Conservation (phyloP, 1,140 invertebrate genomes). For the Doryteuthis pealeii region DNA sequence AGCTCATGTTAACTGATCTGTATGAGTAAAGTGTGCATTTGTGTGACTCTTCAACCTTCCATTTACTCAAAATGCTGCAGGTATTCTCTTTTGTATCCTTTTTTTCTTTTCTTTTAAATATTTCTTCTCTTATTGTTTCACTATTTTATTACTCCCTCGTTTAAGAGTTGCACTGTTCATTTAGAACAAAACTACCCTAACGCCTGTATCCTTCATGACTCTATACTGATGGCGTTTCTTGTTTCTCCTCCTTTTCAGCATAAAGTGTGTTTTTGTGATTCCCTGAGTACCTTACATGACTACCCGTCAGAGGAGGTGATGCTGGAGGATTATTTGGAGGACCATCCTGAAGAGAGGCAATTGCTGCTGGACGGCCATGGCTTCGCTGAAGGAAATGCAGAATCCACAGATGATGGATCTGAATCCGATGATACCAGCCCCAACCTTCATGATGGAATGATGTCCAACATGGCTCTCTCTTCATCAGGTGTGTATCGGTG, state of each 20-base stretch:
- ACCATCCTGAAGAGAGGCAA: conserved; percentile 36
- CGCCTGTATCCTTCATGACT: too few relatives aligned
- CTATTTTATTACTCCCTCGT: too few relatives aligned
- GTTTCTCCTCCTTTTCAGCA: conserved; percentile 25
- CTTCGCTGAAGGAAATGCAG: conserved; percentile 7
- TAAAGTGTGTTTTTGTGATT: conserved; percentile 35
- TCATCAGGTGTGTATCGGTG: conserved; percentile 19
- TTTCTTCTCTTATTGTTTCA: too few relatives aligned
- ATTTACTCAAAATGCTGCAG: too few relatives aligned
- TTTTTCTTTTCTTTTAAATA: too few relatives aligned
- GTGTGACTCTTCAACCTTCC: too few relatives aligned
- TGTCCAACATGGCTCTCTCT: conserved; percentile 34
- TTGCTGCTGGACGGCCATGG: conserved; percentile 26
- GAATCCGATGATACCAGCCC: conserved; percentile 15
- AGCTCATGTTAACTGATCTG: too few relatives aligned
- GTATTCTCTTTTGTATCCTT: too few relatives aligned
- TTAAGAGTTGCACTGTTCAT: too few relatives aligned
- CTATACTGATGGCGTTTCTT: too few relatives aligned
- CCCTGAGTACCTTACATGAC: conserved; percentile 31
- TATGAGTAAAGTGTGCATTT: too few relatives aligned
- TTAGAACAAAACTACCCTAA: too few relatives aligned
- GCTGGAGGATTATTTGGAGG: conserved; percentile 31
- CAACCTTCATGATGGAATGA: conserved; percentile 16
- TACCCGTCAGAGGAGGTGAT: conserved; percentile 37
- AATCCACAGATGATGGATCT: conserved; percentile 27